Conservation (phyloP, 1,140 invertebrate species). For the Heterodera carotae region DNA sequence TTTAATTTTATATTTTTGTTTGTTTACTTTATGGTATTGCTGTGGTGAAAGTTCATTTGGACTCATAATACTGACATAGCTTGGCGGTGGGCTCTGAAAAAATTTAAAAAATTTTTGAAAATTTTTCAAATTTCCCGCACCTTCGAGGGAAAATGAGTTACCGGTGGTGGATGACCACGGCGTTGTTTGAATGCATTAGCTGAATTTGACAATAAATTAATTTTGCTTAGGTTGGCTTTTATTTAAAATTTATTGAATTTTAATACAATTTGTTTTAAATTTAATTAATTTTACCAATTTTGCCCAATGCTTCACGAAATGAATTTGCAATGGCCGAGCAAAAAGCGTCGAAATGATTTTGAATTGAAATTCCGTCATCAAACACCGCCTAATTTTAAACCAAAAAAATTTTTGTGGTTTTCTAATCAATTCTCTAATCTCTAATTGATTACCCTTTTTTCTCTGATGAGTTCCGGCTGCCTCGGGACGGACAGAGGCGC, state of each 20-base stretch:
- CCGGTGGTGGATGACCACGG: background rate
- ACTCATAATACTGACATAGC: background rate
- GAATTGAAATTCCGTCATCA: background rate
- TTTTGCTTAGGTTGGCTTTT: background rate
- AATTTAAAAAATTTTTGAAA: background rate
- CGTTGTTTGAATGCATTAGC: background rate
- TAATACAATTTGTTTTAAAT: background rate
- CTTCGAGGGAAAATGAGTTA: background rate
- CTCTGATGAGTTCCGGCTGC: no score
- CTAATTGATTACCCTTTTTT: no score
- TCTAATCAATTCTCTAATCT: no score
- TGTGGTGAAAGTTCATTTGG: constrained; percentile 1
- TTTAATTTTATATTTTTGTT: no score
- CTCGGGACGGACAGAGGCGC: no score
- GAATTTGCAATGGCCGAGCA: background rate
- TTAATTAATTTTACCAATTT: constrained; percentile 1
- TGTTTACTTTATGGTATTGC: background rate
- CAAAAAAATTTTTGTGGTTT: background rate
- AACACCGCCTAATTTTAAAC: background rate
- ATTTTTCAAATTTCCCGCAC: background rate
- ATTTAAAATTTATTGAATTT: no score
- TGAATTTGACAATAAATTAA: background rate
- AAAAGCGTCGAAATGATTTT: background rate
- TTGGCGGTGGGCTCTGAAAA: constrained; percentile 1
- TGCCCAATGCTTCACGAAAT: background rate